A percentile compares a stretch with the other conserved stretches of the same genome.
These are phyloP conservation scores for Tetragnatha montana DNA, from an alignment of 2,888 invertebrate species.

Conservation along the genomic window DNA sequence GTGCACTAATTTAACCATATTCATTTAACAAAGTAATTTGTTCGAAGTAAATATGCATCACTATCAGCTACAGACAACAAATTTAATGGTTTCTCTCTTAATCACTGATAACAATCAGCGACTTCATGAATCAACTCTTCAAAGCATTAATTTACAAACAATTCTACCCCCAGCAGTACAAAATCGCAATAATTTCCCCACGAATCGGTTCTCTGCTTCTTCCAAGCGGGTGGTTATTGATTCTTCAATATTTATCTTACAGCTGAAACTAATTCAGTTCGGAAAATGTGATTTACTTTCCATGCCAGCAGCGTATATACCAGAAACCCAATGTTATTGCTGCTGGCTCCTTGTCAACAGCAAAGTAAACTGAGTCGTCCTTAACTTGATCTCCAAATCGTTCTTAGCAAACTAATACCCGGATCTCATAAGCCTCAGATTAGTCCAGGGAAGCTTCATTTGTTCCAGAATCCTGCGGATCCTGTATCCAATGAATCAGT, in stretches of 20 bases:
- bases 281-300: background rate
- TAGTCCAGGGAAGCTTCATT: background rate
- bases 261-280: background rate
- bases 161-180: no score
- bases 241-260: background rate
- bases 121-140: no score
- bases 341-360: background rate
- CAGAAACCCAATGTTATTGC: background rate
- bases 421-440: background rate
- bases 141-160: no score
- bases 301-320: background rate
- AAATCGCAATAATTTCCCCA: no score
- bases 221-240: background rate
- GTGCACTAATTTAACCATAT: no score
- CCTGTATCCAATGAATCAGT: background rate
- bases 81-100: no score
- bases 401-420: background rate
- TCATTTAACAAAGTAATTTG: no score
- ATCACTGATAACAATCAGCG: no score
- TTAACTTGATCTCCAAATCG: background rate
- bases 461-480: background rate
- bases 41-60: no score
- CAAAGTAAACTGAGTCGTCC: background rate
- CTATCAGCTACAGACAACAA: no score
- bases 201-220: no score